Percentiles rank a stretch among this genome's conserved stretches.
phyloP scores from a whole-genome alignment of 2,113 vertebrate species.

The Tympanuchus pallidicinctus region DNA sequence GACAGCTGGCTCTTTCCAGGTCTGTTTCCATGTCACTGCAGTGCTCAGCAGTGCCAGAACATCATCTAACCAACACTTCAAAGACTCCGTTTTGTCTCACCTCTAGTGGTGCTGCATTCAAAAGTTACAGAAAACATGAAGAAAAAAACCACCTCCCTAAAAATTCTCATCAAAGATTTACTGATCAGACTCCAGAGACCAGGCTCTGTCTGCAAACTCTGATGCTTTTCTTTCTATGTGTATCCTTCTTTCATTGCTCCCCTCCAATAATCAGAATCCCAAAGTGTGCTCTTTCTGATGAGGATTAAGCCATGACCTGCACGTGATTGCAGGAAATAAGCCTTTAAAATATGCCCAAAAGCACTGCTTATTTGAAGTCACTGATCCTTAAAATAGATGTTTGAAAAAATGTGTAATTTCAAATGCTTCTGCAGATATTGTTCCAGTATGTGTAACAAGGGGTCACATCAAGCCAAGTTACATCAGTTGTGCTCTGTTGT shows the following conservation, averaged over 20 bases:
- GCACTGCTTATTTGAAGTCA: conserved; percentile 55
- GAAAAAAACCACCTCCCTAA: background rate
- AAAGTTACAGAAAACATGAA: background rate
- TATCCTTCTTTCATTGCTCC: background rate
- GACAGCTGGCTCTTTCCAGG: background rate
- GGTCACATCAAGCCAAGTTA: conserved; percentile 28
- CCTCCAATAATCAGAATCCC: conserved; percentile 12
- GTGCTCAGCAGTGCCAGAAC: background rate
- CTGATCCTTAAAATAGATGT: conserved; percentile 67
- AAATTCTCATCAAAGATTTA: background rate
- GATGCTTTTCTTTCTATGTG: background rate
- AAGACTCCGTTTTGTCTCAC: background rate
- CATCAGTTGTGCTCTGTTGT: conserved; percentile 64
- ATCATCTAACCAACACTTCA: background rate
- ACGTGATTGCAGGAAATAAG: conserved; percentile 62
- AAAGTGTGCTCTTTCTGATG: conserved; percentile 5
- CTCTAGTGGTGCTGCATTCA: background rate
- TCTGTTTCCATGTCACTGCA: background rate
- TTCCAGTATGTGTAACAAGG: background rate
- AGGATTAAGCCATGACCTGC: conserved; percentile 45
- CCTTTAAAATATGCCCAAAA: conserved; percentile 62
- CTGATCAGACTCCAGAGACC: background rate
- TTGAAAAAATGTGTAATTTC: conserved; percentile 46
- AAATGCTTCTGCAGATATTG: conserved; percentile 46
- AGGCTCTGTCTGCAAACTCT: background rate